Evolutionary conservation across 1,140 invertebrate genomes (phyloP).

Genomic region (Paralvinella palmiformis): DNA sequence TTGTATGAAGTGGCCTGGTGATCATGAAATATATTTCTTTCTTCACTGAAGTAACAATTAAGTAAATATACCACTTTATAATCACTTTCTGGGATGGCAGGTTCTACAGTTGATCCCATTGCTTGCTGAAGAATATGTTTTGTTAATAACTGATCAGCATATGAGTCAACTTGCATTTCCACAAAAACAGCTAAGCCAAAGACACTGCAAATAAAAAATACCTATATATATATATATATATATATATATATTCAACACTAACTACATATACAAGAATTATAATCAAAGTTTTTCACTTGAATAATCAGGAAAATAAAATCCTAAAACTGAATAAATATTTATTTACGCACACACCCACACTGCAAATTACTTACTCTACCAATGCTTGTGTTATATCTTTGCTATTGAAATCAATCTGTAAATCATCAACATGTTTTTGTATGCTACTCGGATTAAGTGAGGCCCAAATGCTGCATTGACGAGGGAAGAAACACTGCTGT

Average conservation of each 20-base stretch:
- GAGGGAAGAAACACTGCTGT: not conserved
- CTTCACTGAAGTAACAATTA: no score
- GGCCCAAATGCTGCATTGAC: not conserved
- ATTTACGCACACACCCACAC: not conserved
- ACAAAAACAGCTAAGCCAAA: not conserved
- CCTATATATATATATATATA: not conserved
- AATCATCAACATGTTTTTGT: not conserved
- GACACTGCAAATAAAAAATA: no score
- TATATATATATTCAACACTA: not conserved
- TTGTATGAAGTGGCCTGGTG: no score
- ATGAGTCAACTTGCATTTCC: not conserved
- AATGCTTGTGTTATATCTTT: not conserved
- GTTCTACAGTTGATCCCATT: not conserved
- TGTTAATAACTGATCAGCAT: slow-evolving; percentile 1
- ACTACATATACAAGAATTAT: not conserved
- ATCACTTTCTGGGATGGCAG: not conserved
- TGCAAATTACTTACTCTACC: not conserved
- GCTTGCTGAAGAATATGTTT: not conserved
- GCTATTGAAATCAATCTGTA: not conserved
- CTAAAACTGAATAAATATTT: not conserved
- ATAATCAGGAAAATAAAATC: not conserved
- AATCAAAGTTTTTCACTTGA: not conserved
- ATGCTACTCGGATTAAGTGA: not conserved
- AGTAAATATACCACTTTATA: not conserved
- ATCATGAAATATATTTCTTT: no score